Evolutionary conservation across 2,888 invertebrate species (phyloP), one percentile per base, ranked within the genome.

Genomic region (Macrosiphum euphorbiae): DNA sequence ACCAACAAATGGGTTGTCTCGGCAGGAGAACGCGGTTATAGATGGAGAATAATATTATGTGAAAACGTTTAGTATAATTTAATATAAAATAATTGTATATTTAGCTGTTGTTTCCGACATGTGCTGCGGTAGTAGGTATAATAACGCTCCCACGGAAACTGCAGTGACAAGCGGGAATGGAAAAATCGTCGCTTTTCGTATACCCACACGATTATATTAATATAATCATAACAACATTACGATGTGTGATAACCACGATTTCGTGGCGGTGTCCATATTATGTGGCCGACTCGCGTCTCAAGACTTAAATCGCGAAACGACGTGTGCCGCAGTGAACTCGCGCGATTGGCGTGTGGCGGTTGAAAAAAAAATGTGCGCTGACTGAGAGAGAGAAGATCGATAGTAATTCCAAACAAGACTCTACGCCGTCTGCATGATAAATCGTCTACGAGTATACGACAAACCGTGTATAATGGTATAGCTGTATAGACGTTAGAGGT

Each of bases 341-440:
- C 85, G 85, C 0, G 52, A 26, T 35, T 4, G 78, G 10, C 50
- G n/a, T 16, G 50, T 28, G 47, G 26, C 50, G 24, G 90, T 78
- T 78, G 47, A 87, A 92, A 92, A 87, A 92, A 35, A 20, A 20
- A 13, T 26, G 92, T 87, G 87, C 67, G 86, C 85, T 44, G 86
- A 35, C 78, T 35, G 44, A 86, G 61, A 58, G 55, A 26, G 55
- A 86, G 87, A 50, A 41, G 61, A 92, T 92, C 92, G 92, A 92
- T 92, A 92, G 26, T 58, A 58, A 88, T 88, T 92, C 92, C 92
- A 41, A 92, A 92, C 67, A 67, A 92, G 92, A 67, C 87, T 87
- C 20, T 85, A 92, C 92, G 92, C 92, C 87, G 92, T 67, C 92
- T 92, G 92, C 87, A 92, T 92, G 87, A 88, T 88, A 92, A 92